Percentiles rank a stretch among this genome's conserved stretches.
These are phyloP conservation scores for Amiota communis DNA, from an alignment of 2,888 invertebrate genomes.

Conservation along the genomic window DNA sequence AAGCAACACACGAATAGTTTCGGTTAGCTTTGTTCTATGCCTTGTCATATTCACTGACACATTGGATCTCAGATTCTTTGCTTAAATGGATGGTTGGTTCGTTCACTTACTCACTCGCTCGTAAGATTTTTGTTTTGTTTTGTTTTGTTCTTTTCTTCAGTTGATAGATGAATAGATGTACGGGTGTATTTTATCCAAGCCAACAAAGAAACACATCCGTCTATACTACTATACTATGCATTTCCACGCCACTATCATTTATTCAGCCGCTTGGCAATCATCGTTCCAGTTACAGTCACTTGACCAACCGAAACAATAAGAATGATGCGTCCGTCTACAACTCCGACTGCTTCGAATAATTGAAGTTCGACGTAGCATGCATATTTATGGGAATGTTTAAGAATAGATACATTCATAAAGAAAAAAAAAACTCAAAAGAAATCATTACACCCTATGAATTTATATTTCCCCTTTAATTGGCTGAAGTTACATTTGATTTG, in stretches of 20 bases:
- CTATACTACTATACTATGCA: too few relatives aligned
- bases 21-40: not conserved
- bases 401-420: slow-evolving; percentile 45
- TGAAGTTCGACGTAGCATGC: slow-evolving; percentile 58
- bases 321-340: slow-evolving; percentile 52
- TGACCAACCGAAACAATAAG: slow-evolving; percentile 73
- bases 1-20: not conserved
- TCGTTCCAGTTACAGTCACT: slow-evolving; percentile 72
- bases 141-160: not conserved
- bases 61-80: not conserved
- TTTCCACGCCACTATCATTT: slow-evolving; percentile 36
- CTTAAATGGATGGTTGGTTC: not conserved
- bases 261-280: slow-evolving; percentile 29
- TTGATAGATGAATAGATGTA: not conserved
- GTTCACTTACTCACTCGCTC: slow-evolving; percentile 6
- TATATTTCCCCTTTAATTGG: slow-evolving; percentile 45
- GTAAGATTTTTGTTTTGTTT: slow-evolving; percentile 20
- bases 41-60: not conserved
- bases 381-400: slow-evolving; percentile 63
- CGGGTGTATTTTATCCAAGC: slow-evolving; percentile 1
- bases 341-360: slow-evolving; percentile 53
- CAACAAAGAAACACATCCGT: not conserved
- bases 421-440: slow-evolving; percentile 31
- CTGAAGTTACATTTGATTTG: slow-evolving; percentile 41
- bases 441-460: slow-evolving; percentile 51